phyloP scores from a whole-genome alignment of 2,113 vertebrate genomes.

The Cyphomyrus discorhynchus region DNA sequence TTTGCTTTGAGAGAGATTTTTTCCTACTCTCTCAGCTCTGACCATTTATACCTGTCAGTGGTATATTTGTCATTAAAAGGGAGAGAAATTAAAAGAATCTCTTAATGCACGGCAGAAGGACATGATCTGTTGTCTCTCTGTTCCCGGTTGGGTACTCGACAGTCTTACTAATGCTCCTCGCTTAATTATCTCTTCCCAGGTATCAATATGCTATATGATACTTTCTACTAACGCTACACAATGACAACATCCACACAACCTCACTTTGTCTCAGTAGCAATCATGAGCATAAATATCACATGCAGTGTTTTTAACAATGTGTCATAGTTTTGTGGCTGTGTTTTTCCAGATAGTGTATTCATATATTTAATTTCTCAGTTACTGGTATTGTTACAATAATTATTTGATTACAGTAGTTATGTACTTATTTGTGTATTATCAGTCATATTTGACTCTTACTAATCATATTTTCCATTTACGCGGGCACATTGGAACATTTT shows the following conservation, averaged over 20 bases:
- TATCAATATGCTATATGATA: neutral
- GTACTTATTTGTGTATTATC: neutral
- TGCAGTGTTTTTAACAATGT: neutral
- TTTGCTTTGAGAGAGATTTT: neutral
- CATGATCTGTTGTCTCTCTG: neutral
- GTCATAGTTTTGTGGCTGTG: neutral
- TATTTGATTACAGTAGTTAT: neutral
- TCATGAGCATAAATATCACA: neutral
- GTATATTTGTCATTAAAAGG: conserved; percentile 9
- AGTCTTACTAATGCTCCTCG: neutral
- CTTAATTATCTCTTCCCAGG: neutral
- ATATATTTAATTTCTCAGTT: neutral
- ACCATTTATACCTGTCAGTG: neutral
- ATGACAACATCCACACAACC: neutral
- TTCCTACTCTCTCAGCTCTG: conserved; percentile 11
- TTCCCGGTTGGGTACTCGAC: neutral
- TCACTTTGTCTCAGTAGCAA: neutral
- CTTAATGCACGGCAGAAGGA: conserved; percentile 11
- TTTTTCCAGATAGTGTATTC: neutral
- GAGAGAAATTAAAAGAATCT: neutral
- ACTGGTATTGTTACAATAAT: neutral
- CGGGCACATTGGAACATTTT: neutral
- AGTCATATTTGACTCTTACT: neutral
- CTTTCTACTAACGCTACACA: neutral
- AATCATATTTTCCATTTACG: neutral